Evolutionary conservation across 2,797 vertebrate genomes (phyloP), one percentile per base, ranked within the genome.

Genomic region (Mareca penelope): DNA sequence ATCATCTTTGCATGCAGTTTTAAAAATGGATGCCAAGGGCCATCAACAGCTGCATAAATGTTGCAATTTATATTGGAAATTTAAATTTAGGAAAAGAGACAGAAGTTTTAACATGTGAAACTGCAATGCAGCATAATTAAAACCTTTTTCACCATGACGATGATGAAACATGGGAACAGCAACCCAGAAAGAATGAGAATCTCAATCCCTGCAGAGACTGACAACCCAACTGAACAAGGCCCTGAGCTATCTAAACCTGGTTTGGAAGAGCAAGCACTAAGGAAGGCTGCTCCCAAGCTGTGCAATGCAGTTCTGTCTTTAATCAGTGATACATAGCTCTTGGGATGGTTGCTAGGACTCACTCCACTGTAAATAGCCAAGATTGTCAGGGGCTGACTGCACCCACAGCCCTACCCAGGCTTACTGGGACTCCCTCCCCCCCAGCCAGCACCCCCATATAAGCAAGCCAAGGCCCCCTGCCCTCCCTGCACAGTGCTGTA

Each of bases 101-200:
- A 88, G 10, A 68, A 71, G 16, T 65, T 86, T 50, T 50, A 86
- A 81, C 24, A 72, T 6, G 29, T 39, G 85, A 80, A 85, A 75
- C 4, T 5, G 1, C 15, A 84, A 4, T 33, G 67, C 14, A 68
- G 23, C n/a, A 44, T 15, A 67, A 46, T 24, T 22, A 60, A 42
- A 13, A 48, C 12, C 46, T 22, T 91, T 29, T 73, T 35, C 19
- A 75, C 29, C 4, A 0, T 3, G 7, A 81, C 1, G 12, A 69
- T 8, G 2, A 22, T 37, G n/a, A 81, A 73, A 56, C 23, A 39
- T 3, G 15, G 33, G 19, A 87, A 90, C 6, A 63, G 11, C 10
- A 5, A 4, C 1, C 3, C 8, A 40, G 16, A 26, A 17, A 79
- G 18, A 8, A 28, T 17, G 29, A 8, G 18, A 78, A 52, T 28